These are phyloP conservation scores for Caenorhabditis elegans DNA, from an alignment of 1,140 invertebrate genomes.

Conservation along the genomic window DNA sequence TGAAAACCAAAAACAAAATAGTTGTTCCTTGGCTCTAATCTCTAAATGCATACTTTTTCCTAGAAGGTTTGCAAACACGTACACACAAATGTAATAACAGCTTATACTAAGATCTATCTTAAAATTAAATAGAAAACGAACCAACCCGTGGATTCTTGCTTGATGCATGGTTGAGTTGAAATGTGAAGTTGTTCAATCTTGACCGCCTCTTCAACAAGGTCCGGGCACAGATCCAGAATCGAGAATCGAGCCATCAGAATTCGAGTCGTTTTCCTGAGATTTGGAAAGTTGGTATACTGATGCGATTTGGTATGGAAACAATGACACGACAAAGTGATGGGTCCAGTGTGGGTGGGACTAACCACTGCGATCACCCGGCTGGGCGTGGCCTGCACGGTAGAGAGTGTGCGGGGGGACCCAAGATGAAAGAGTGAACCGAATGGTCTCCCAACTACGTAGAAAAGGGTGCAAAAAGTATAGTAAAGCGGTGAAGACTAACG, in stretches of 20 bases:
- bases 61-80: background rate
- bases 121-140: background rate
- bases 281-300: slow-evolving; percentile 20
- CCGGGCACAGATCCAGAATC: background rate
- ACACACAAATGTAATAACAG: background rate
- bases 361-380: background rate
- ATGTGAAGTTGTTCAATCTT: background rate
- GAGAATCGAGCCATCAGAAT: slow-evolving; percentile 1
- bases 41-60: too few species aligned
- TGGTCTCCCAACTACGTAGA: background rate
- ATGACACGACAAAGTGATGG: slow-evolving; percentile 25
- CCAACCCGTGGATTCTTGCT: background rate
- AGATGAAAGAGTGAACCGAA: background rate
- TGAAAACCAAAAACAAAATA: too few species aligned
- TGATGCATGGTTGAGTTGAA: background rate
- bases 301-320: slow-evolving; percentile 29
- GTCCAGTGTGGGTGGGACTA: background rate
- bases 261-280: background rate
- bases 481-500: background rate
- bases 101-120: background rate
- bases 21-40: too few species aligned
- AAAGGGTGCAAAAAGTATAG: background rate
- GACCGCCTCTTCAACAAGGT: background rate
- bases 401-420: background rate
- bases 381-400: background rate